These are phyloP conservation scores for Drosophila eugracilis DNA, from an alignment of 1,140 invertebrate species.

Conservation along the genomic window DNA sequence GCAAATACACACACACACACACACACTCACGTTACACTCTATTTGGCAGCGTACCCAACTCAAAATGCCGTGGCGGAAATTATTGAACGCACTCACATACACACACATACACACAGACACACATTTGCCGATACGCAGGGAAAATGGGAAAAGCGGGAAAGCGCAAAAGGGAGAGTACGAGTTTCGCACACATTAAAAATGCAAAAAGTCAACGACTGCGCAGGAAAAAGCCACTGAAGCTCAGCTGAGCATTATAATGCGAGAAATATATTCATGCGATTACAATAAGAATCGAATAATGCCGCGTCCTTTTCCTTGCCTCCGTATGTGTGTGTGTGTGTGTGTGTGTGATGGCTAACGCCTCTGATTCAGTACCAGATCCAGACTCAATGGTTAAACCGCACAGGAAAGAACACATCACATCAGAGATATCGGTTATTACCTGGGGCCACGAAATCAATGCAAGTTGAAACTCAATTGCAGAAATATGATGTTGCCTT, in stretches of 20 bases:
- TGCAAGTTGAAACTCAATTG: constrained; percentile 31
- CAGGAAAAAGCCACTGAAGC: constrained; percentile 76
- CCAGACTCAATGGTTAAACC: constrained; percentile 9
- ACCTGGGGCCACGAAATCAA: constrained; percentile 18
- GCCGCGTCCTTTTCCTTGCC: constrained; percentile 19
- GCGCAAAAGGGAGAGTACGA: background rate
- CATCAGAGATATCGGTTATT: constrained; percentile 8
- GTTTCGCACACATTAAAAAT: constrained; percentile 78
- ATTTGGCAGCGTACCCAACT: constrained; percentile 79
- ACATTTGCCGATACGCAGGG: constrained; percentile 24
- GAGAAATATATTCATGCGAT: constrained; percentile 80
- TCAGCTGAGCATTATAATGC: constrained; percentile 75
- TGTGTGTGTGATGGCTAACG: constrained; percentile 8
- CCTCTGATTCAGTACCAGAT: constrained; percentile 22
- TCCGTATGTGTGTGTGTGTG: background rate
- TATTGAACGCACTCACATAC: constrained; percentile 78
- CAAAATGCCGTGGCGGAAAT: constrained; percentile 76
- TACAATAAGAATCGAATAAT: constrained; percentile 83
- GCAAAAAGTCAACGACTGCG: constrained; percentile 80
- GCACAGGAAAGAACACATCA: constrained; percentile 13
- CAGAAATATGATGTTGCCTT: constrained; percentile 31
- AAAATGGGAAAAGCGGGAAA: constrained; percentile 22
- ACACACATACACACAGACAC: too few relatives aligned
- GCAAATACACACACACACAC: constrained; percentile 16
- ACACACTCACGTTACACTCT: constrained; percentile 69